Evolutionary conservation across 2,797 vertebrate genomes (phyloP).

Genomic region (Malacoctenus gilli): DNA sequence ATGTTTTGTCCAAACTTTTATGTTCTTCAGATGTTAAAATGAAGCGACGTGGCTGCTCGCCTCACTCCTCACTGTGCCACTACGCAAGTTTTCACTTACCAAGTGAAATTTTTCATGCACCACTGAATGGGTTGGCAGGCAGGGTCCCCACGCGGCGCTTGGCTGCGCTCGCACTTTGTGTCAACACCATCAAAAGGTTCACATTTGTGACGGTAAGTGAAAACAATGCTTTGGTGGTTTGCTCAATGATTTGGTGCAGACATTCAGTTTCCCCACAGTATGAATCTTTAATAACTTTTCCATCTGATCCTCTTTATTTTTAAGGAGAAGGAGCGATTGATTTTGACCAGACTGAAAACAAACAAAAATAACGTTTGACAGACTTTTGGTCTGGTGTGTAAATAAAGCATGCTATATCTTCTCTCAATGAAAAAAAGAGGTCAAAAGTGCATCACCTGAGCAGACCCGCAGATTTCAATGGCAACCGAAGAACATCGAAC

Average conservation of each 20-base stretch:
- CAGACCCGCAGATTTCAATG: conserved; percentile 5
- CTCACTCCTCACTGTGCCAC: too few relatives aligned
- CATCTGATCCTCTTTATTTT: neutral
- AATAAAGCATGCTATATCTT: conserved; percentile 4
- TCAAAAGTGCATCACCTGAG: too few relatives aligned
- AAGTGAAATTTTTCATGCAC: too few relatives aligned
- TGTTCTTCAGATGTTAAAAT: too few relatives aligned
- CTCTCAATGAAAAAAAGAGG: conserved; percentile 1
- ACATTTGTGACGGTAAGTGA: conserved; percentile 13
- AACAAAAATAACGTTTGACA: neutral
- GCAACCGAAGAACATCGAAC: conserved; percentile 30
- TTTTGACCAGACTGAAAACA: too few relatives aligned
- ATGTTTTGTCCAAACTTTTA: too few relatives aligned
- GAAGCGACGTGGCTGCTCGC: too few relatives aligned
- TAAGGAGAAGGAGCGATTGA: neutral
- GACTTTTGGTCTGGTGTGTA: neutral
- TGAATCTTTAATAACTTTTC: neutral
- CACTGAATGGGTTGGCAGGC: too few relatives aligned
- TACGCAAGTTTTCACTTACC: too few relatives aligned
- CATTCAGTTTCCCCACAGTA: neutral
- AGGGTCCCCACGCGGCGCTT: neutral
- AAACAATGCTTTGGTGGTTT: neutral
- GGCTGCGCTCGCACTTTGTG: neutral
- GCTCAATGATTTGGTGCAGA: conserved; percentile 7
- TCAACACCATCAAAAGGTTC: neutral